Base-by-base conservation (phyloP, 2,113 vertebrate species). In the Nymphicus hollandicus region DNA sequence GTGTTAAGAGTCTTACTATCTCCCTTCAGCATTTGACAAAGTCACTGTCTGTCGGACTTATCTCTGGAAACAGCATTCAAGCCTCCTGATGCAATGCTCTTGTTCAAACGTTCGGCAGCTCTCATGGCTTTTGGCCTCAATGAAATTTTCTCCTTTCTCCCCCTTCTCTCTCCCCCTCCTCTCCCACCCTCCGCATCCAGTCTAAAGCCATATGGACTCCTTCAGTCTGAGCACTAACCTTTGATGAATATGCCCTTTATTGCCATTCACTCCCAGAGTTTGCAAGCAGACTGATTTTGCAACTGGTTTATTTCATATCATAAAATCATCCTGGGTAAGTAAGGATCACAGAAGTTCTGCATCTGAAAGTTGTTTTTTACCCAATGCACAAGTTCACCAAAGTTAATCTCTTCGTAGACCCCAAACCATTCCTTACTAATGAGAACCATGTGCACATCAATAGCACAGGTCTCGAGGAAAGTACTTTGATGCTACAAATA, bases 261-360 rank as follows among this genome's bases (percentile, higher is more conserved):
- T 86, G 55, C 68, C 35, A 24, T 47, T 91, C 85, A 18, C 85
- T 92, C 89, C 46, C 81, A 81, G 79, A 43, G 68, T 4, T 8
- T 77, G 85, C 68, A 64, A 95, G 81, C 79, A 81, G 82, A 60
- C 80, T 80, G 68, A 80, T 63, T 95, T 96, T 80, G 91, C 60
- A 94, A 96, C 95, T 96, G 94, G 89, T 96, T 96, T 97, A 91
- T 97, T 97, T 97, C 96, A 96, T 86, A 88, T 83, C 89, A 79
- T 60, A 83, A 93, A 96, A 93, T 95, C 88, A 77, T 93, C 71
- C 76, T 63, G 71, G 74, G 12, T 82, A 56, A 71, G 87, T 61
- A 69, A 65, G 93, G 90, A 96, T 95, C 93, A 95, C 85, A 86
- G 74, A 37, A 81, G 68, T 91, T 60, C 64, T 94, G 76, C 93